phyloP scores from a whole-genome alignment of 1,140 invertebrate genomes.

The Aculops lycopersici region DNA sequence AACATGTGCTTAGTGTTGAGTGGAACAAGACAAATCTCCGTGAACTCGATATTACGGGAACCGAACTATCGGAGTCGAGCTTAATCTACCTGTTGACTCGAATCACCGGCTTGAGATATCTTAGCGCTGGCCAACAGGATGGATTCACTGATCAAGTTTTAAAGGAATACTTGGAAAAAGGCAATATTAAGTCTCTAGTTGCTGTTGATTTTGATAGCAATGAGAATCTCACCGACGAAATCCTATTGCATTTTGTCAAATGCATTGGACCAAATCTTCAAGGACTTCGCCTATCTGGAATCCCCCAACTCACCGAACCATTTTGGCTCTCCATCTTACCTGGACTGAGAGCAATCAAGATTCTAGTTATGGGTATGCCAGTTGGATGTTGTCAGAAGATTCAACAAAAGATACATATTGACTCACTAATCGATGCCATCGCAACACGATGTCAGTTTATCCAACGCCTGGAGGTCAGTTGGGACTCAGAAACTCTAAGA shows the following conservation, averaged over 20 bases:
- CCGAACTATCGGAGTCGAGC: conserved; percentile 70
- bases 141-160: conserved; percentile 55
- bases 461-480: conserved; percentile 66
- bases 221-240: conserved; percentile 72
- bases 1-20: conserved; percentile 68
- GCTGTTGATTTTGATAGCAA: conserved; percentile 73
- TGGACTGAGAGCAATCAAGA: conserved; percentile 55
- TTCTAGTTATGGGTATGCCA: conserved; percentile 80
- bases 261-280: conserved; percentile 52
- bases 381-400: conserved; percentile 83
- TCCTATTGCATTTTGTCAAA: conserved; percentile 56
- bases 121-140: conserved; percentile 79
- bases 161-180: conserved; percentile 38
- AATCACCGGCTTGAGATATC: conserved; percentile 50
- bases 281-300: conserved; percentile 61
- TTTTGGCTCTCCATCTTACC: conserved; percentile 73
- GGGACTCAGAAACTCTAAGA: conserved; percentile 88
- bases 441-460: conserved; percentile 61
- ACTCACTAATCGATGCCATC: conserved; percentile 87
- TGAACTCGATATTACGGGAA: conserved; percentile 83
- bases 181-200: conserved; percentile 47
- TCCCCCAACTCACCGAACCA: conserved; percentile 87
- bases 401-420: conserved; percentile 38
- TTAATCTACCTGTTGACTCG: conserved; percentile 62
- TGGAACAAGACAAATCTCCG: conserved; percentile 83